These are phyloP conservation scores for Melanotaenia pygmaea DNA, from an alignment of 2,797 vertebrate species.

Conservation along the genomic window DNA sequence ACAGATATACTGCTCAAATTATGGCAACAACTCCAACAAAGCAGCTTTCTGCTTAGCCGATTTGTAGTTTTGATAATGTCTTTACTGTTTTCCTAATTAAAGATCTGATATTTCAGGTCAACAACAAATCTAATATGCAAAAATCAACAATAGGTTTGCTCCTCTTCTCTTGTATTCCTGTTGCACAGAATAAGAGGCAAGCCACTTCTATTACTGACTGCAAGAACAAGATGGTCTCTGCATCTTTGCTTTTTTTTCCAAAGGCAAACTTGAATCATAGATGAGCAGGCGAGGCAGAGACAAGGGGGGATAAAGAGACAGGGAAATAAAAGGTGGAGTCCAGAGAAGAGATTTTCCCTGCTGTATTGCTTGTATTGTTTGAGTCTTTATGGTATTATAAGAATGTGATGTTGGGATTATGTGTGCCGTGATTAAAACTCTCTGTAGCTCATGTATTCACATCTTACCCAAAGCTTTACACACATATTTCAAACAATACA, in stretches of 20 bases:
- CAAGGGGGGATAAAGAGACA: slow-evolving; percentile 18
- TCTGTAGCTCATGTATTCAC: slow-evolving; percentile 34
- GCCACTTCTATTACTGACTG: slow-evolving; percentile 36
- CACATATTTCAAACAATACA: slow-evolving; percentile 35
- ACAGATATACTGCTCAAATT: not conserved
- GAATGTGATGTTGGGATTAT: slow-evolving; percentile 48
- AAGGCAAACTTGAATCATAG: slow-evolving; percentile 38
- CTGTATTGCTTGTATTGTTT: slow-evolving; percentile 33
- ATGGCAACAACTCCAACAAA: not conserved
- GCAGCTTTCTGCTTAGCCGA: not conserved
- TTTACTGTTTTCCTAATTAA: not conserved
- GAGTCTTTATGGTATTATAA: slow-evolving; percentile 27
- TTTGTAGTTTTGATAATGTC: not conserved
- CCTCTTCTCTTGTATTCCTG: slow-evolving; percentile 15
- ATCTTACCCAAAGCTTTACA: slow-evolving; percentile 34
- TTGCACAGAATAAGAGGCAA: not conserved
- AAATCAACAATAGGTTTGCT: not conserved
- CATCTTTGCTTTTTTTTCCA: slow-evolving; percentile 37
- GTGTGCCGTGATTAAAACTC: slow-evolving; percentile 28
- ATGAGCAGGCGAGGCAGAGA: slow-evolving; percentile 32
- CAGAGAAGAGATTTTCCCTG: slow-evolving; percentile 33
- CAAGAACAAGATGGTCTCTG: slow-evolving; percentile 33
- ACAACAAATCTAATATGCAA: not conserved
- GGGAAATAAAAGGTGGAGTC: slow-evolving; percentile 8
- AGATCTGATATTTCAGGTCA: not conserved